Evolutionary conservation across 2,113 vertebrate species (phyloP).

Genomic region (Myodes glareolus): DNA sequence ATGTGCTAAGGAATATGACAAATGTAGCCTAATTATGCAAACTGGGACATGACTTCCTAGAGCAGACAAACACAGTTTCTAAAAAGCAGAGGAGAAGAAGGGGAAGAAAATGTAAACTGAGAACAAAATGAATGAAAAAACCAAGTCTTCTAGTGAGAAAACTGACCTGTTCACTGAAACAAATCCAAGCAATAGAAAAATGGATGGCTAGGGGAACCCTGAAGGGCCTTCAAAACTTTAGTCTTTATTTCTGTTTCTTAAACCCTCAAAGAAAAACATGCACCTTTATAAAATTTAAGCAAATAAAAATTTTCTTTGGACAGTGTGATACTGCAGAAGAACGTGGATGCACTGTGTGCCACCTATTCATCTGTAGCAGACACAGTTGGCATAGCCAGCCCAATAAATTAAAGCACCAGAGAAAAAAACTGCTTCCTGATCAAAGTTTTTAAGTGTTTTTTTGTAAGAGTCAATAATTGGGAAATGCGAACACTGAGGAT

Average conservation of each 20-base stretch:
- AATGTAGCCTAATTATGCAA: constrained; percentile 4
- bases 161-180: neutral
- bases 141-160: constrained; percentile 38
- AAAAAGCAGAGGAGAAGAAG: neutral
- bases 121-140: constrained; percentile 3
- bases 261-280: neutral
- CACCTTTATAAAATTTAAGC: neutral
- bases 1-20: neutral
- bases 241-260: constrained; percentile 3
- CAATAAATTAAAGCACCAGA: constrained; percentile 37
- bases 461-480: constrained; percentile 56
- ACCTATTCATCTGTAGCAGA: neutral
- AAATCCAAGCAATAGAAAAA: neutral
- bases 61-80: neutral
- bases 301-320: neutral
- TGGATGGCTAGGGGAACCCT: neutral
- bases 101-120: neutral
- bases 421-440: neutral
- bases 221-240: neutral
- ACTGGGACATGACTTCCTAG: neutral
- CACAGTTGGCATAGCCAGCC: neutral
- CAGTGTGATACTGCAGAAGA: neutral
- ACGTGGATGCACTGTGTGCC: neutral
- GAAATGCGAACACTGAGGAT: constrained; percentile 65
- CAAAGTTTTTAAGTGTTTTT: neutral